Base-by-base conservation (phyloP, 1,140 invertebrate species). In the Lasioglossum albipes region DNA sequence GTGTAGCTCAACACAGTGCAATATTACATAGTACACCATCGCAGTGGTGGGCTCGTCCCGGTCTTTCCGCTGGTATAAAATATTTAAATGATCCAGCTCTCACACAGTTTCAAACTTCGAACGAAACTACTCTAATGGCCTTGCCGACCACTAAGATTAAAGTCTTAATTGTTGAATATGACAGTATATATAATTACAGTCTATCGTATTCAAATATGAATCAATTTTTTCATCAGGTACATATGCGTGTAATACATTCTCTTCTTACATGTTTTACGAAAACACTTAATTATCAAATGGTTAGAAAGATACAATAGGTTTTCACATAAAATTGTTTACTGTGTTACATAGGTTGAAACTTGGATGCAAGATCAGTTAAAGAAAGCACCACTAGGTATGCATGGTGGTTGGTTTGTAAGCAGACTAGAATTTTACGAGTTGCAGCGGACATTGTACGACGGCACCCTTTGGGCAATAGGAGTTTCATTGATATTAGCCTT, bases 381-480 rank as follows among this genome's bases (percentile, higher is more conserved):
- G 81, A 94, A 89, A 59, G 98, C 98, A 27, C 98, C 98, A 0
- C 71, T 91, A 2, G 96, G 96, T 54, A 96, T 99, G 94, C 94
- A 94, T 84, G 95, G 95, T 83, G 98, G 98, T n/a, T 99, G 97
- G 97, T 99, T 99, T 90, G 94, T 97, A 27, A 98, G 97, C 81
- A 95, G 97, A 89, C 93, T 99, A 5, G 96, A 97, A 78, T 98
- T 99, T 94, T 99, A 96, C 92, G 98, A 99, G 93, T 94, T 99
- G 16, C 98, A 99, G 93, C 94, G 95, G 72, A 97, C 97, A 59
- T 92, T 99, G 42, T 95, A 96, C 1, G 93, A 95, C 89, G 98
- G 97, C 59, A 98, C 98, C 9, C 91, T 98, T 18, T 94, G 95
- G 81, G 96, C 98, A 54, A 95, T 99, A 83, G 93, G 95, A n/a